Base-by-base conservation (phyloP, 2,888 invertebrate species). In the Celastrina argiolus region DNA sequence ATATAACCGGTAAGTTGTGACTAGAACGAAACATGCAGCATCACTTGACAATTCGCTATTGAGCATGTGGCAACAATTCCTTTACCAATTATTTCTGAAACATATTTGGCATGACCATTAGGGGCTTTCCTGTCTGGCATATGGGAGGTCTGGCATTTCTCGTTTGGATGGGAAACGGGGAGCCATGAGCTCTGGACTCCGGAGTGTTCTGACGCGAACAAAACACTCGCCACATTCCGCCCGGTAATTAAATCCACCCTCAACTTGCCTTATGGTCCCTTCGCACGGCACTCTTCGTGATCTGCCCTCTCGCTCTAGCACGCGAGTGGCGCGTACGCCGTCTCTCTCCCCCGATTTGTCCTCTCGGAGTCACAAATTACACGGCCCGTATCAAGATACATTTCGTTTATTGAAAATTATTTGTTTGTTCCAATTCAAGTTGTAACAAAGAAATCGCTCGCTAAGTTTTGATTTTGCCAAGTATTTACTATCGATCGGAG, bases 221-320 rank as follows among this genome's bases (percentile, higher is more conserved):
- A 59, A 59, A 66, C 59, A 66, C 65, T 66, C 34, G 16, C 31
- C n/a, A 59, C 58, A 59, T 66, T 61, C 42, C 39, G 31, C 63
- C 12, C 31, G 63, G 39, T 36, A 56, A 63, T 34, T 65, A 69
- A 67, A 58, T 66, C 58, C 65, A 58, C 65, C 67, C 65, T 56
- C 65, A 34, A 31, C 65, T 65, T 58, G 65, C 65, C 65, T 67
- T 63, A 65, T 34, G 56, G 45, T 39, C 56, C 39, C 56, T 56
- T 63, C 64, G 67, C 69, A 65, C 63, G 69, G 63, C 67, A 67
- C 56, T 67, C 64, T 66, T 51, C 63, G 65, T 64, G 42, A 63
- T 42, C 39, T 22, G 14, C n/a, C n/a, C 42, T 59, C 67, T 59
- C 63, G 36, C 42, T 65, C 58, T 51, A 34, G n/a, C 22, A 16